Evolutionary conservation across 1,140 invertebrate genomes (phyloP).

Genomic region (Bacillus rossius): DNA sequence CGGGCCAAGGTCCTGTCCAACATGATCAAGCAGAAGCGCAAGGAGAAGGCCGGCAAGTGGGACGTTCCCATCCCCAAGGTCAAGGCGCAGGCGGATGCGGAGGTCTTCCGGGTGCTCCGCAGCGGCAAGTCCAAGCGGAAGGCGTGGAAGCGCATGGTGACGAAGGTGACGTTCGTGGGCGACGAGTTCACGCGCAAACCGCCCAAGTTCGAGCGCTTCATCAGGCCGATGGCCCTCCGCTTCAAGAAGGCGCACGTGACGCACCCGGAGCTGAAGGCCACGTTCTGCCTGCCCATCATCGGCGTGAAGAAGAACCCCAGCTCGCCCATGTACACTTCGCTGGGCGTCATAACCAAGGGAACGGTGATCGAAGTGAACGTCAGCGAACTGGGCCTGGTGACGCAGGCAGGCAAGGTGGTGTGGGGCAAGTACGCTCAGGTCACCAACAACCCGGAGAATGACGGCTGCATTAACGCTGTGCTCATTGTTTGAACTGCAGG

Average conservation of each 20-base stretch:
- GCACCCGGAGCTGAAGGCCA: constrained; percentile 98
- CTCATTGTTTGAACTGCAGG: constrained; percentile 63
- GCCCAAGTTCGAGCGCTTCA: constrained; percentile 99
- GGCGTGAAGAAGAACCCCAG: constrained; percentile 99
- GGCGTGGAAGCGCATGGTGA: constrained; percentile 99
- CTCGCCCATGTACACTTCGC: constrained; percentile 92
- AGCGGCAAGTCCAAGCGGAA: constrained; percentile 94
- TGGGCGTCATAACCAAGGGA: constrained; percentile 99
- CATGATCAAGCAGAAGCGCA: constrained; percentile 99
- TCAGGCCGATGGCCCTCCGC: constrained; percentile 94
- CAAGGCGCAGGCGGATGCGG: constrained; percentile 92
- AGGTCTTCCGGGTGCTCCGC: constrained; percentile 94
- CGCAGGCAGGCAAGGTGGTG: constrained; percentile 97
- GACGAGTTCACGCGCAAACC: constrained; percentile 99
- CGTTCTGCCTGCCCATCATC: constrained; percentile 97
- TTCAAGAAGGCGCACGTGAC: constrained; percentile 98
- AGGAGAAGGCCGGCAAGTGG: constrained; percentile 99
- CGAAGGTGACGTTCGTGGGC: constrained; percentile 97
- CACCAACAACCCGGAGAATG: constrained; percentile 99
- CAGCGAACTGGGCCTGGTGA: constrained; percentile 97
- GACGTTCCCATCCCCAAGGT: constrained; percentile 99
- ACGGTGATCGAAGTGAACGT: constrained; percentile 98
- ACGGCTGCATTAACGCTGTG: constrained; percentile 99
- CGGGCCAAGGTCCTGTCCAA: constrained; percentile 95
- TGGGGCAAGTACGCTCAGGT: constrained; percentile 99